A percentile compares a stretch with the other conserved stretches of the same genome.
phyloP scores from a whole-genome alignment of 2,888 invertebrate species.

The Pyrochroa serraticornis region DNA sequence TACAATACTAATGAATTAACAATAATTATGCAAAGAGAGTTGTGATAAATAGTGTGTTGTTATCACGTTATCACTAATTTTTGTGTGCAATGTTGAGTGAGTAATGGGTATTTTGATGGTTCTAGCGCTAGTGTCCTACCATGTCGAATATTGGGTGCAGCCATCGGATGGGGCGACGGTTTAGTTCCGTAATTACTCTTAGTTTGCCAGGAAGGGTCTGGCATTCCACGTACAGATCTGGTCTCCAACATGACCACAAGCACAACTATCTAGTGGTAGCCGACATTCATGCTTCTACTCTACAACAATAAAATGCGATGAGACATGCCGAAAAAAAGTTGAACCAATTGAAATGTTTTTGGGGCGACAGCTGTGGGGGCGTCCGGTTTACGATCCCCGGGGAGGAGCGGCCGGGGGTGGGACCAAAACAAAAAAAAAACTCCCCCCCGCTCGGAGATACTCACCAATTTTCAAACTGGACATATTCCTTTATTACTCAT shows the following conservation, averaged over 20 bases:
- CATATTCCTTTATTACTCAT: constrained; percentile 62
- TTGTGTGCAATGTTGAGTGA: too few relatives aligned
- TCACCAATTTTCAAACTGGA: constrained; percentile 68
- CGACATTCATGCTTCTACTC: constrained; percentile 52
- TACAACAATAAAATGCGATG: constrained; percentile 42
- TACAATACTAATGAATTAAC: background rate
- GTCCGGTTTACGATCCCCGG: background rate
- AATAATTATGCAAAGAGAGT: background rate
- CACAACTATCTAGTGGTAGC: constrained; percentile 49
- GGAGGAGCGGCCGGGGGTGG: constrained; percentile 48
- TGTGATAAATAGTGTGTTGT: background rate
- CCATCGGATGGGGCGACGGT: constrained; percentile 56
- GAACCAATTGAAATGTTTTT: background rate
- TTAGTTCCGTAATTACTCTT: constrained; percentile 59
- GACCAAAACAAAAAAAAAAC: constrained; percentile 43
- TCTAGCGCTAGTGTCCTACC: constrained; percentile 45
- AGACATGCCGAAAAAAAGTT: background rate
- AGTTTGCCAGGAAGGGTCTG: constrained; percentile 70
- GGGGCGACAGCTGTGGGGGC: background rate
- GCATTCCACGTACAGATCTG: constrained; percentile 76
- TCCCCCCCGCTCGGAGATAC: constrained; percentile 38
- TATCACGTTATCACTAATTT: too few relatives aligned
- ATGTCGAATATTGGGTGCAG: constrained; percentile 54
- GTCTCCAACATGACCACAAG: constrained; percentile 72
- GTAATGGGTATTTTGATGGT: background rate